Evolutionary conservation across 1,140 invertebrate genomes (phyloP).

Genomic region (Drosophila micromelanica): DNA sequence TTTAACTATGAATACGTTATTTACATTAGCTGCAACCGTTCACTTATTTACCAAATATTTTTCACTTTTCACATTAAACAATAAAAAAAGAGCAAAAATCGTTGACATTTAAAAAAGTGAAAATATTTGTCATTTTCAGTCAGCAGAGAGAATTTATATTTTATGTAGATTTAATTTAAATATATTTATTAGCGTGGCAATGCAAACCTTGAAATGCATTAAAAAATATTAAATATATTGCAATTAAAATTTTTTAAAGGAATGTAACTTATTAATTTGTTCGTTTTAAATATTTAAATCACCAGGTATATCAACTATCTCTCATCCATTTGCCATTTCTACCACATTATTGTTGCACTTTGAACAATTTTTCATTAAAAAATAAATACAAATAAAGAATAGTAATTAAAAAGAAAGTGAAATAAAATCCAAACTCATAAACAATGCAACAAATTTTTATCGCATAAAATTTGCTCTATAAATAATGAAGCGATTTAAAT

Average conservation of each 20-base stretch:
- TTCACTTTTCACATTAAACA: neutral
- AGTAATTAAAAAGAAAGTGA: neutral
- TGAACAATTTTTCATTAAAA: conserved; percentile 1
- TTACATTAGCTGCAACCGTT: conserved; percentile 9
- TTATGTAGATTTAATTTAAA: neutral
- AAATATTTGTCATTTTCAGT: conserved; percentile 1
- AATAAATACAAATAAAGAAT: conserved; percentile 1
- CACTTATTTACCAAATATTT: conserved; percentile 1
- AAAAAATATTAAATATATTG: too few species aligned
- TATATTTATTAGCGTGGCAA: too few species aligned
- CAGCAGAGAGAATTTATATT: neutral
- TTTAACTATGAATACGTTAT: conserved; percentile 27
- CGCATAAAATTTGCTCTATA: conserved; percentile 33
- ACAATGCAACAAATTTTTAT: conserved; percentile 27
- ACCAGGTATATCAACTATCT: neutral
- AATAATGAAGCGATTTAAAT: conserved; percentile 51
- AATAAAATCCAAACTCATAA: conserved; percentile 23
- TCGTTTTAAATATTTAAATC: too few species aligned
- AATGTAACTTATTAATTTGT: too few species aligned
- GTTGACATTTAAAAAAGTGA: conserved; percentile 9
- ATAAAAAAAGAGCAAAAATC: neutral
- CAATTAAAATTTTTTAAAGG: too few species aligned
- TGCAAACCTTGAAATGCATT: too few species aligned
- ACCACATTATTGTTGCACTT: neutral
- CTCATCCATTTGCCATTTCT: neutral